A percentile compares a stretch with the other conserved stretches of the same genome.
Evolutionary conservation across 2,888 invertebrate genomes (phyloP).

Genomic region (Pseudanteris insignis): DNA sequence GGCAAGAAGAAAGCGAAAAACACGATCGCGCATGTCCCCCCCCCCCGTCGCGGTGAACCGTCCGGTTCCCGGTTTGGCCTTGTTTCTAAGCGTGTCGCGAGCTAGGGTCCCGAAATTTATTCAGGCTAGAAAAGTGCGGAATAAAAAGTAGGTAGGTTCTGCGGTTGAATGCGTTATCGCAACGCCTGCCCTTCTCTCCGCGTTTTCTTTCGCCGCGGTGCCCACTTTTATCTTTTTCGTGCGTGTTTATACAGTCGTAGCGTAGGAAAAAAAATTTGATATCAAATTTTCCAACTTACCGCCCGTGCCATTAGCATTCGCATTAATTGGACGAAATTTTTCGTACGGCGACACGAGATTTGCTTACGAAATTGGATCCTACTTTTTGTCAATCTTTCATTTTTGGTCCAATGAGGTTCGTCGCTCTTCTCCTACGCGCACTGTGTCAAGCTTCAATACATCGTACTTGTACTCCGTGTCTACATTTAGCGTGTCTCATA

Average conservation of each 20-base stretch:
- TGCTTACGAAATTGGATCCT: slow-evolving; percentile 11
- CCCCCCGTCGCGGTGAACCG: not conserved
- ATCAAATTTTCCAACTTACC: slow-evolving; percentile 24
- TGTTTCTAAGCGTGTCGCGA: slow-evolving; percentile 44
- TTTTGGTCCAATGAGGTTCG: slow-evolving; percentile 1
- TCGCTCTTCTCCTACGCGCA: not conserved
- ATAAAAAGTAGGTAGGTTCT: slow-evolving; percentile 54
- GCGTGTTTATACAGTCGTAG: slow-evolving; percentile 32
- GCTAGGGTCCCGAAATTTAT: slow-evolving; percentile 48
- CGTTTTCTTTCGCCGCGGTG: slow-evolving; percentile 36
- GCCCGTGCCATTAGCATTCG: slow-evolving; percentile 26
- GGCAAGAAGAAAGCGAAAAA: too few relatives aligned
- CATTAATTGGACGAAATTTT: slow-evolving; percentile 25
- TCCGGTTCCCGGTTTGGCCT: slow-evolving; percentile 39
- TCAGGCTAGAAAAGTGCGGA: slow-evolving; percentile 49
- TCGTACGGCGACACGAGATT: slow-evolving; percentile 6
- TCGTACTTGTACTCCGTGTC: too few relatives aligned
- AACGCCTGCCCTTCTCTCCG: slow-evolving; percentile 40
- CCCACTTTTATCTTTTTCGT: slow-evolving; percentile 39
- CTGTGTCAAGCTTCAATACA: not conserved
- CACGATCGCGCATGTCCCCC: too few relatives aligned
- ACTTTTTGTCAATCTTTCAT: slow-evolving; percentile 4
- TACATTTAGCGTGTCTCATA: too few relatives aligned
- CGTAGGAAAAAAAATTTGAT: slow-evolving; percentile 23
- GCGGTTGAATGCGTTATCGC: slow-evolving; percentile 53